phyloP scores from a whole-genome alignment of 2,888 invertebrate species.

The Parasteatoda lunata region DNA sequence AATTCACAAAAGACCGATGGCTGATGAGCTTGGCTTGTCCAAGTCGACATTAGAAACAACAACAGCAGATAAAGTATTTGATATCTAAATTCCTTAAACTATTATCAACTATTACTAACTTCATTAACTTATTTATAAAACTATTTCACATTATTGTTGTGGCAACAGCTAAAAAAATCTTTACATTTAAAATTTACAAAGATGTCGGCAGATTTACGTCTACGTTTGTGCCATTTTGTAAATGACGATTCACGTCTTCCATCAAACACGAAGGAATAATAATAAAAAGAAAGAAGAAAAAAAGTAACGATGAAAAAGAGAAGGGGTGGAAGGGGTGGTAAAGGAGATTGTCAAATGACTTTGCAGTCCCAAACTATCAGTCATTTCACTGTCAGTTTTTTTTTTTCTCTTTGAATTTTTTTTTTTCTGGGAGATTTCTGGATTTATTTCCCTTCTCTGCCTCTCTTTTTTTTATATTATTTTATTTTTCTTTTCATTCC shows the following conservation, averaged over 20 bases:
- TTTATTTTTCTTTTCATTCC: too few species aligned
- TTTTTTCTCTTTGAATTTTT: too few species aligned
- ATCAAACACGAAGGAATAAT: constrained; percentile 15
- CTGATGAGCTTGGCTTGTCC: too few species aligned
- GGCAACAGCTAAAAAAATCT: too few species aligned
- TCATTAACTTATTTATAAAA: too few species aligned
- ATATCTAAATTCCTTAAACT: too few species aligned
- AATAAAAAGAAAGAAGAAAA: background rate
- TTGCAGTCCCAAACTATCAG: constrained; percentile 54
- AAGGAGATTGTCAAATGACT: constrained; percentile 60
- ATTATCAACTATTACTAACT: too few species aligned
- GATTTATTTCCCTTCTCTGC: constrained; percentile 40
- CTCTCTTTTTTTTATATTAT: background rate
- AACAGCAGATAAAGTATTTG: too few species aligned
- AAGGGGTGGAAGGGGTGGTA: background rate
- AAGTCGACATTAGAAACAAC: too few species aligned
- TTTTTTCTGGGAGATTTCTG: constrained; percentile 30
- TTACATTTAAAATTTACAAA: background rate
- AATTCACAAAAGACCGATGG: too few species aligned
- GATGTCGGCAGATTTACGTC: constrained; percentile 15
- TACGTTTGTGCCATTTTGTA: constrained; percentile 28
- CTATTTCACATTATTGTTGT: too few species aligned
- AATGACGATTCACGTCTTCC: constrained; percentile 18
- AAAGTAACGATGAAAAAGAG: background rate
- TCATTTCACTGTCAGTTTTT: constrained; percentile 48